Base-by-base conservation (phyloP, 2,888 invertebrate genomes). In the Melanchra persicariae region DNA sequence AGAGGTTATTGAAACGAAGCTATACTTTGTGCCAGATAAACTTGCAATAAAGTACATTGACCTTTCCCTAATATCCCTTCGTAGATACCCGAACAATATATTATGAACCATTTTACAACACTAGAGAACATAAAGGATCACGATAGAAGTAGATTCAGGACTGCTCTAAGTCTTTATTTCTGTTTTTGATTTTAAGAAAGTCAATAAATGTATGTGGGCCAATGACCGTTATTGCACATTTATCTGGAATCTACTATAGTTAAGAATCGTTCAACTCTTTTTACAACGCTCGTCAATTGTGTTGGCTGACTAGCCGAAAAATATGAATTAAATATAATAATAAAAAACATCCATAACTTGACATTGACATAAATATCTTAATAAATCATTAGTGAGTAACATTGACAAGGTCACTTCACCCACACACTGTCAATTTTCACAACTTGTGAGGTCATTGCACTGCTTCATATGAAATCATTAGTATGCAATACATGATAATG, bases 301-400 rank as follows among this genome's bases (percentile, higher is more conserved):
- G n/a, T 12, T n/a, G 6, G 30, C 7, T 34, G 9, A 24, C n/a
- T 45, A 9, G 19, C 10, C 6, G 0, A 69, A 19, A 45, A 30
- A 52, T 19, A 19, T 26, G 19, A 19, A 17, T n/a, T 17, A 30
- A 58, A 57, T 22, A 34, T 34, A n/a, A 54, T 57, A 34, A 10
- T 45, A 43, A 37, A 0, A 54, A 6, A 71, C 65, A 62, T 51
- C 37, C 68, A 74, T 61, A 78, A 71, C 30, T 30, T 54, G 57
- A 69, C 75, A 80, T 75, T 78, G 78, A 75, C 78, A 76, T 66
- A 76, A 65, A 63, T 75, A 61, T 52, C 1, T 17, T 49, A 9
- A 10, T 9, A 62, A 30, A 57, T 62, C 43, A 75, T 70, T 63
- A 76, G 34, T 66, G 54, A 80, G 34, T 57, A 51, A 26, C n/a